A percentile compares a stretch with the other conserved stretches of the same genome.
Evolutionary conservation across 2,888 invertebrate species (phyloP).

Genomic region (Epsilonema sp.): DNA sequence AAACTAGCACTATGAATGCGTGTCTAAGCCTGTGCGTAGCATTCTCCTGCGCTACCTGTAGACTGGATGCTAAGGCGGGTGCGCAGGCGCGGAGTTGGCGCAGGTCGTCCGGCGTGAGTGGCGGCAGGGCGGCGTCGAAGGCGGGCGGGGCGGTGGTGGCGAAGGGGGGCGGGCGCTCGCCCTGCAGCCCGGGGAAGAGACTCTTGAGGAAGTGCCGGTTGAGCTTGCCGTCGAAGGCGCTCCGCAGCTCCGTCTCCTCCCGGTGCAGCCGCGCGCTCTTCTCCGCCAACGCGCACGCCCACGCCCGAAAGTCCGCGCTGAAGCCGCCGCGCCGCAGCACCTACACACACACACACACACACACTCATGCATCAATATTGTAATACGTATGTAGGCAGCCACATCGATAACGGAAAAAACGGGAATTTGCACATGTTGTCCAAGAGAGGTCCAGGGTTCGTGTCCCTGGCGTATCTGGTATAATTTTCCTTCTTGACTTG

Average conservation of each 20-base stretch:
- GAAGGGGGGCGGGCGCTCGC: constrained; percentile 6
- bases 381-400: no score
- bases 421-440: no score
- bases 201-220: constrained; percentile 7
- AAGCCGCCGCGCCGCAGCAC: constrained; percentile 7
- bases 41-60: no score
- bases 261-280: not conserved
- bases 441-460: no score
- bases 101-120: not conserved
- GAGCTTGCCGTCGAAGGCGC: not conserved
- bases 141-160: constrained; percentile 1
- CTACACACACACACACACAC: no score
- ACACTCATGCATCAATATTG: no score
- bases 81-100: not conserved
- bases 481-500: no score
- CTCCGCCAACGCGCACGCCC: constrained; percentile 5
- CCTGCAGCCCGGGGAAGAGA: constrained; percentile 7
- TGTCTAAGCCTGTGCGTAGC: no score
- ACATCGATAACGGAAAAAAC: no score
- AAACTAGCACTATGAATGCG: no score
- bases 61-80: constrained; percentile 1
- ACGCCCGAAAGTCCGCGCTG: constrained; percentile 2
- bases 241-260: constrained; percentile 6
- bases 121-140: constrained; percentile 5
- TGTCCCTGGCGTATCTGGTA: no score